Conservation (phyloP, 2,888 invertebrate species). For the Clusia tigrina region DNA sequence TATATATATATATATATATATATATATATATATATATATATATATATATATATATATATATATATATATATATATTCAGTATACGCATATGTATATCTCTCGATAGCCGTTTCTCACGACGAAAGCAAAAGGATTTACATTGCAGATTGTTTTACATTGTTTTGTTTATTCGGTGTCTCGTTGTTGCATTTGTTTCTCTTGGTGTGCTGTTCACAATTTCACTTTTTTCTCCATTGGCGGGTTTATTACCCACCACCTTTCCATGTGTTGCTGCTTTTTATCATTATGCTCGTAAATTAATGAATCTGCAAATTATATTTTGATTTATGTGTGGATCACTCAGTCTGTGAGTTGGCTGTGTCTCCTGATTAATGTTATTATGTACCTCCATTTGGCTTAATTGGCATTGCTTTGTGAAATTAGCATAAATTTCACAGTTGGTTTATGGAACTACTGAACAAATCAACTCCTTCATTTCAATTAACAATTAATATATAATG, state of each 20-base stretch:
- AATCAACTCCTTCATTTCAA: too few species aligned
- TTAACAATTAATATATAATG: too few species aligned
- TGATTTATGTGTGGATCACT: not conserved
- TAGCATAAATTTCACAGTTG: not conserved
- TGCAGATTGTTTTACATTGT: slow-evolving; percentile 11
- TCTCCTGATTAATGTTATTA: not conserved
- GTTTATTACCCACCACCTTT: not conserved
- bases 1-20: slow-evolving; percentile 14
- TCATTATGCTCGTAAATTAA: too few species aligned
- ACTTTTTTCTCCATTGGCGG: not conserved
- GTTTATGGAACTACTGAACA: not conserved
- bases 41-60: slow-evolving; percentile 16
- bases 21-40: slow-evolving; percentile 23
- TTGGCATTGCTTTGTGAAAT: not conserved
- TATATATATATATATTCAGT: not conserved
- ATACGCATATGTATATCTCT: not conserved
- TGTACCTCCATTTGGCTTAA: not conserved
- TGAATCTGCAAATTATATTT: too few species aligned
- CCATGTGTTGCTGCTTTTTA: too few species aligned
- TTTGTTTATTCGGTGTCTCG: slow-evolving; percentile 19
- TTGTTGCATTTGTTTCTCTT: not conserved
- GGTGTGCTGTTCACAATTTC: not conserved
- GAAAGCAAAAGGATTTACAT: slow-evolving; percentile 42
- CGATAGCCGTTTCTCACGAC: not conserved
- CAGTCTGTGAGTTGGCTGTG: not conserved